Base-by-base conservation (phyloP, 2,888 invertebrate genomes). In the Sinodicranocentrus sp. region DNA sequence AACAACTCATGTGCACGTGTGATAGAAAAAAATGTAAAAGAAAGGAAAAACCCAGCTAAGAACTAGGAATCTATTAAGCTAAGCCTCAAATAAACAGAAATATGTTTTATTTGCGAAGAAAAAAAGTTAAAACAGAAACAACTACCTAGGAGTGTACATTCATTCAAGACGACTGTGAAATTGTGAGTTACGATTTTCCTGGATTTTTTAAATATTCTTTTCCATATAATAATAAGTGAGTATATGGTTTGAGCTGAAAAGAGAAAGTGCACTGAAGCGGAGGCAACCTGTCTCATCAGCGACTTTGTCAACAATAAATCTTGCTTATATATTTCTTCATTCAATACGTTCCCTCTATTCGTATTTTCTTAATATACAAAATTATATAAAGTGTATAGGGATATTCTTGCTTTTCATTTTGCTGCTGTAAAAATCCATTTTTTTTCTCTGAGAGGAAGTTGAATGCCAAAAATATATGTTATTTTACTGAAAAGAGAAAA, bases 281-380 rank as follows among this genome's bases (percentile, higher is more conserved):
- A 63, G 43, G 70, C 43, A 70, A 70, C 68, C 77, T 77, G 68
- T 70, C 71, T 61, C 78, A 79, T 79, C 78, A 70, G 63, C 78
- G 78, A 79, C 78, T 71, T 70, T 79, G 78, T 79, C 78, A 79
- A 79, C 78, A 71, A 79, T 79, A 79, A 79, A 79, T 79, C 78
- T 79, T 79, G 48, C 78, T 70, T 79, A 77, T 77, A 28, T 61
- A 48, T 21, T 23, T 43, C 39, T 52, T 57, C 57, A 57, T 57
- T 67, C 52, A 67, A 57, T 57, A 63, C 67, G 43, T 63, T 63
- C 65, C 33, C 39, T 63, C 19, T 10, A n/a, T 59, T 25, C 63
- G 17, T 63, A 6, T 57, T 13, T n/a, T n/a, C n/a, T n/a, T n/a
- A n/a, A n/a, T n/a, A n/a, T n/a, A n/a, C n/a, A n/a, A n/a, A n/a